Base-by-base conservation (phyloP, 2,113 vertebrate species). In the Chaetodon auriga region DNA sequence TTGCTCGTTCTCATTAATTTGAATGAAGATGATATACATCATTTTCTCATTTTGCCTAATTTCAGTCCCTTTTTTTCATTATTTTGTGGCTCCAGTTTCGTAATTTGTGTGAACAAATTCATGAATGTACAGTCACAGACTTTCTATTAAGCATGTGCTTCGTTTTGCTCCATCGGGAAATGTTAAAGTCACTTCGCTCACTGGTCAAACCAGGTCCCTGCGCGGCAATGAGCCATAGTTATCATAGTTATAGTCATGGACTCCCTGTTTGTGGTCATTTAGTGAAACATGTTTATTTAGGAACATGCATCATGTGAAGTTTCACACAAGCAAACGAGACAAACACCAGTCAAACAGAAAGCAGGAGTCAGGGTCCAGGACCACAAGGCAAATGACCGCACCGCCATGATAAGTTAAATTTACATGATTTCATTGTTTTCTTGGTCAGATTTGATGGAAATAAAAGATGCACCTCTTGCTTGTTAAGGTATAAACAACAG, bases 1-100 rank as follows among this genome's bases (percentile, higher is more conserved):
- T 88, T 90, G 65, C 72, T 74, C 65, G 41, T 65, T 87, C 82
- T 77, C 87, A 87, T 81, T 83, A 77, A 75, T 69, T 69, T 85
- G 80, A 86, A 80, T 85, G 89, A 81, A 86, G 66, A 85, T 77
- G 85, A 90, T 85, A 65, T 36, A n/a, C 80, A 85, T 87, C 77
- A 75, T 85, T 89, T 90, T 89, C 85, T 80, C 74, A 92, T 83
- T 92, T 80, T 30, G 7, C 53, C 41, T 81, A 35, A 83, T 86
- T 86, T 87, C 77, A 81, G 76, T 75, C 7, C 19, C 4, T 41
- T 80, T 66, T 84, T 82, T 66, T 80, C 53, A 65, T 85, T 72
- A 79, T 81, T 82, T 82, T 58, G 35, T 64, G 21, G 75, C 81
- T 65, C 57, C 54, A 25, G 48, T 83, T 72, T 78, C 41, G 12